phyloP scores from a whole-genome alignment of 1,140 invertebrate species.

The Drosophila tropicalis region DNA sequence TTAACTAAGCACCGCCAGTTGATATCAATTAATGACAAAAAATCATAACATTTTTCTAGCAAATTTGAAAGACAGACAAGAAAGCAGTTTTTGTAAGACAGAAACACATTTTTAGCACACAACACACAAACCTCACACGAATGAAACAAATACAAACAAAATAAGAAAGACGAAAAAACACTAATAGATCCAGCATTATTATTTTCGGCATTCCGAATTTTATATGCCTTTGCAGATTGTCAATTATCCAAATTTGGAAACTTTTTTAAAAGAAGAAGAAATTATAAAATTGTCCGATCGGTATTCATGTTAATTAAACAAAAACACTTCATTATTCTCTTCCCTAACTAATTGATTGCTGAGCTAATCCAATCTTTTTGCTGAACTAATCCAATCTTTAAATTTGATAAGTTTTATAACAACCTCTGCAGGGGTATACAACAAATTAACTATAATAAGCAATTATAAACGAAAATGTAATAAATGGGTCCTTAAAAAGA shows the following conservation, averaged over 20 bases:
- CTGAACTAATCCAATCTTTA: too few relatives aligned
- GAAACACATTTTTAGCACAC: slow-evolving; percentile 58
- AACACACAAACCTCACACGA: slow-evolving; percentile 73
- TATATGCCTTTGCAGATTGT: background rate
- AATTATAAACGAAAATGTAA: slow-evolving; percentile 44
- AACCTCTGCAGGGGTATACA: background rate
- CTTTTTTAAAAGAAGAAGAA: too few relatives aligned
- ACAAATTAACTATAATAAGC: slow-evolving; percentile 17
- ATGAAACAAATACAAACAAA: slow-evolving; percentile 27
- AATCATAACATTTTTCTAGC: slow-evolving; percentile 51
- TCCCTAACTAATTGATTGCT: background rate
- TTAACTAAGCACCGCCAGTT: slow-evolving; percentile 70
- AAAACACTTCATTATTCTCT: too few relatives aligned
- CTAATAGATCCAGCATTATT: background rate
- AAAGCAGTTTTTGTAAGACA: slow-evolving; percentile 39
- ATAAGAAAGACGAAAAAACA: background rate
- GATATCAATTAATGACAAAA: slow-evolving; percentile 65
- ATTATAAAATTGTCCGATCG: too few relatives aligned
- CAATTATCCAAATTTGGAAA: background rate
- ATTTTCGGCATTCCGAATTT: background rate
- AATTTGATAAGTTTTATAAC: background rate
- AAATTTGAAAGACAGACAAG: slow-evolving; percentile 32
- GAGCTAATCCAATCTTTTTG: too few relatives aligned
- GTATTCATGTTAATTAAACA: too few relatives aligned
- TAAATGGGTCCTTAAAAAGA: slow-evolving; percentile 42